Percentiles rank a stretch among this genome's conserved stretches.
These are phyloP conservation scores for Hesperophylax magnus DNA, from an alignment of 1,140 invertebrate genomes.

Conservation along the genomic window DNA sequence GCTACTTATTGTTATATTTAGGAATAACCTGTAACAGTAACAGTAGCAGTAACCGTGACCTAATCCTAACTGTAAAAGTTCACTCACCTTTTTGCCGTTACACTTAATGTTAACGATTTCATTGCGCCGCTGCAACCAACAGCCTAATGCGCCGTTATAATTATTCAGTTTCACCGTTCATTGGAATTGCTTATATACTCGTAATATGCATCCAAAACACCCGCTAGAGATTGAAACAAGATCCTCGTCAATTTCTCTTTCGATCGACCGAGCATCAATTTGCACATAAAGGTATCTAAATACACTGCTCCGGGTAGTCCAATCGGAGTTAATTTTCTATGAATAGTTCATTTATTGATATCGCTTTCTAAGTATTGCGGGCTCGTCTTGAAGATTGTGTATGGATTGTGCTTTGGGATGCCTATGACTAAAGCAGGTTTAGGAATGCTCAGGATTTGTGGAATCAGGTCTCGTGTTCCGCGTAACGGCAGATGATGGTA, in stretches of 20 bases:
- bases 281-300: too few species aligned
- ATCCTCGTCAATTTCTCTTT: not conserved
- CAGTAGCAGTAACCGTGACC: not conserved
- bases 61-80: slow-evolving; percentile 4
- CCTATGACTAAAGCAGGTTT: too few species aligned
- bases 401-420: too few species aligned
- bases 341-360: too few species aligned
- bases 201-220: not conserved
- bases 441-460: too few species aligned
- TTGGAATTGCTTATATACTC: not conserved
- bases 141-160: slow-evolving; percentile 39
- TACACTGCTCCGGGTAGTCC: too few species aligned
- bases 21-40: not conserved
- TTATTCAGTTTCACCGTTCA: not conserved
- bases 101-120: not conserved
- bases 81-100: not conserved
- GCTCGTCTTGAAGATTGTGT: too few species aligned
- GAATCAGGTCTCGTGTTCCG: too few species aligned
- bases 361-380: too few species aligned
- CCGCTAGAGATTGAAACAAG: not conserved
- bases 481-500: too few species aligned
- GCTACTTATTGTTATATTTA: not conserved
- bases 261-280: not conserved
- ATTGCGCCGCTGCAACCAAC: slow-evolving; percentile 27
- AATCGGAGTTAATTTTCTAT: too few species aligned